Conservation (phyloP, 1,140 invertebrate species). For the Batillaria attramentaria region DNA sequence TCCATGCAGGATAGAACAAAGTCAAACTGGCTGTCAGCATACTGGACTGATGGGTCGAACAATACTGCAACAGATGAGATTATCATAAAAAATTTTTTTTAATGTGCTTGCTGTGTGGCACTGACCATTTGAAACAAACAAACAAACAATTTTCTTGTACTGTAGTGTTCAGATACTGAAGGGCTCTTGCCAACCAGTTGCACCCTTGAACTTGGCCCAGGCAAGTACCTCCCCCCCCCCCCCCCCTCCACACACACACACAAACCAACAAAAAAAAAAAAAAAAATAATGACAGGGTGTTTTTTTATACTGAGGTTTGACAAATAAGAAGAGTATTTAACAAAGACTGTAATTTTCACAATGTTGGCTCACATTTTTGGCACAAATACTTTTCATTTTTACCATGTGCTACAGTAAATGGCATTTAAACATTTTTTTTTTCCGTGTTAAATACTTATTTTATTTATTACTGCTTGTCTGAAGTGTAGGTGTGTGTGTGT, state of each 20-base stretch:
- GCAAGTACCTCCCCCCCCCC: neutral
- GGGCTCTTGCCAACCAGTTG: neutral
- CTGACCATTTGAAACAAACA: neutral
- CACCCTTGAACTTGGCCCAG: neutral
- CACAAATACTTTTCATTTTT: too few relatives aligned
- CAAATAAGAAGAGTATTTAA: too few relatives aligned
- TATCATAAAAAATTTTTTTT: neutral
- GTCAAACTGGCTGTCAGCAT: slow-evolving; percentile 26
- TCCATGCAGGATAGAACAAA: slow-evolving; percentile 23
- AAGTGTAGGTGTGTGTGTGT: too few relatives aligned
- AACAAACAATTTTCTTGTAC: neutral
- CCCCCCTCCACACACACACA: too few relatives aligned
- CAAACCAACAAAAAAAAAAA: too few relatives aligned
- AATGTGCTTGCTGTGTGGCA: neutral
- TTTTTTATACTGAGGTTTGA: too few relatives aligned
- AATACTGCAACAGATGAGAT: slow-evolving; percentile 27
- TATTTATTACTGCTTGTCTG: too few relatives aligned
- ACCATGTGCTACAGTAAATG: too few relatives aligned
- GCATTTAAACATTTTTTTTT: too few relatives aligned
- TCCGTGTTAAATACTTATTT: too few relatives aligned
- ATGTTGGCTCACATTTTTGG: too few relatives aligned
- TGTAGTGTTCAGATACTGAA: neutral
- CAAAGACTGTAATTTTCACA: too few relatives aligned
- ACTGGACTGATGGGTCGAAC: slow-evolving; percentile 33
- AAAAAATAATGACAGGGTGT: neutral